These are phyloP conservation scores for Xiphophorus hellerii DNA, from an alignment of 2,113 vertebrate genomes.

Conservation along the genomic window DNA sequence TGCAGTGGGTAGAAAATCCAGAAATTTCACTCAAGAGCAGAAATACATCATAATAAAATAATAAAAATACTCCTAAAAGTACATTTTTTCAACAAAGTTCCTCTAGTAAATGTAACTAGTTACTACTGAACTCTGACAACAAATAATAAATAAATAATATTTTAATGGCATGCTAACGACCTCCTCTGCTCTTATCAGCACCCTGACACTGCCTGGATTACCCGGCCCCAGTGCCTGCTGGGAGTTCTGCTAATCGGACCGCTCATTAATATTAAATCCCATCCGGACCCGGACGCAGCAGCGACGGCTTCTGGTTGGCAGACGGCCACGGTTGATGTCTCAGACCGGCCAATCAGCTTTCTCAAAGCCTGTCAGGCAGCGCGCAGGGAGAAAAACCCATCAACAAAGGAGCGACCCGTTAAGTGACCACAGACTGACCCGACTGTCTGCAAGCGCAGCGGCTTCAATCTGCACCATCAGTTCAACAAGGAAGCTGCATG, in stretches of 20 bases:
- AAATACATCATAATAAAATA: no score
- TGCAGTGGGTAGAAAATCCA: no score
- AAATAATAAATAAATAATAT: neutral
- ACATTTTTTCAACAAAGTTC: no score
- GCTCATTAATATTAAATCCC: slow-evolving; percentile 75
- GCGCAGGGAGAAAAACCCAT: neutral
- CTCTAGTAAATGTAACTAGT: no score
- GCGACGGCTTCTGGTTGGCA: slow-evolving; percentile 31
- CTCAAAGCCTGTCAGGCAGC: slow-evolving; percentile 32
- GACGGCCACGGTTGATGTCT: slow-evolving; percentile 15
- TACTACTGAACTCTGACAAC: no score
- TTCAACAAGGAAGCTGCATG: no score
- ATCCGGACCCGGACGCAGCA: slow-evolving; percentile 52
- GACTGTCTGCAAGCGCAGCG: neutral
- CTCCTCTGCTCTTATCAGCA: slow-evolving; percentile 60
- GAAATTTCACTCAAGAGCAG: no score
- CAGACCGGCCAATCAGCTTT: slow-evolving; percentile 36
- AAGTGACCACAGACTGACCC: slow-evolving; percentile 9
- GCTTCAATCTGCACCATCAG: no score
- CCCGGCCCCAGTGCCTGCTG: slow-evolving; percentile 66
- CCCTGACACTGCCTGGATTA: slow-evolving; percentile 72
- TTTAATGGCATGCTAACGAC: neutral
- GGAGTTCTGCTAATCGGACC: slow-evolving; percentile 76
- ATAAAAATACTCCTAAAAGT: no score
- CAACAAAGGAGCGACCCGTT: neutral